A percentile compares a stretch with the other conserved stretches of the same genome.
Evolutionary conservation across 1,140 invertebrate genomes (phyloP).

Genomic region (Aphis craccivora): DNA sequence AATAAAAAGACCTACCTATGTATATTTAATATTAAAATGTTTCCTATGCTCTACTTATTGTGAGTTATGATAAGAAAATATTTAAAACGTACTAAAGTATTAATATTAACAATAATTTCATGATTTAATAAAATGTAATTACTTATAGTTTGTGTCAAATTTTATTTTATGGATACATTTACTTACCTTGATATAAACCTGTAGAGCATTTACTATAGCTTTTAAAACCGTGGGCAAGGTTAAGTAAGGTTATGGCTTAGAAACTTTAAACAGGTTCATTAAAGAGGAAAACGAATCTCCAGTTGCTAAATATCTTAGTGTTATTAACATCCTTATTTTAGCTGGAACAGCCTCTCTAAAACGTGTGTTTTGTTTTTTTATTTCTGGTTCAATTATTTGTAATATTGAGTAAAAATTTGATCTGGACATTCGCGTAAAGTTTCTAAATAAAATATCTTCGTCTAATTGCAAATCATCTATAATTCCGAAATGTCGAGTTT

Average conservation of each 20-base stretch:
- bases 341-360: neutral
- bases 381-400: constrained; percentile 17
- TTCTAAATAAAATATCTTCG: constrained; percentile 39
- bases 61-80: too few species aligned
- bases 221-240: constrained; percentile 4
- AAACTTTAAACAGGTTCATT: constrained; percentile 15
- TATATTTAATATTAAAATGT: too few species aligned
- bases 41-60: too few species aligned
- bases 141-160: neutral
- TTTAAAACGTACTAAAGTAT: too few species aligned
- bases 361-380: constrained; percentile 27
- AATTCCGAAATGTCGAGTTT: neutral
- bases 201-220: neutral
- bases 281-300: constrained; percentile 34
- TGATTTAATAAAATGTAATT: too few species aligned
- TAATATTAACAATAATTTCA: too few species aligned
- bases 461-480: constrained; percentile 19
- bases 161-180: neutral
- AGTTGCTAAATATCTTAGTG: neutral
- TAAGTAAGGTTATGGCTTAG: too few species aligned
- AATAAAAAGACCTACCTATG: too few species aligned
- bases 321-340: constrained; percentile 32
- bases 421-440: constrained; percentile 3
- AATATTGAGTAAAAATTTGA: constrained; percentile 12
- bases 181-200: neutral